Conservation (phyloP, 2,113 vertebrate genomes). For the Megaleporinus macrocephalus region DNA sequence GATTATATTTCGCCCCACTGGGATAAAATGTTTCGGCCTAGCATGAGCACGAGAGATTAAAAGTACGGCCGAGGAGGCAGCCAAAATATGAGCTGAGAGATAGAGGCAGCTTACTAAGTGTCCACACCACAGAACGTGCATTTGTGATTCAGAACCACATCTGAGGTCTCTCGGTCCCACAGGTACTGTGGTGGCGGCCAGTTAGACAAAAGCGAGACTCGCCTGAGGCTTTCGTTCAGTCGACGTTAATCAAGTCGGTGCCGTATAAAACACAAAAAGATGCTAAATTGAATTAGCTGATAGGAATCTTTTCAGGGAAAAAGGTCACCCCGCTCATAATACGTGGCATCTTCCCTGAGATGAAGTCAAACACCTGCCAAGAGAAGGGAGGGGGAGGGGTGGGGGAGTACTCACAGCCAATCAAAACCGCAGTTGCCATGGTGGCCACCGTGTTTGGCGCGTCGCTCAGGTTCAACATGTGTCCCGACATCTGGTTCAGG, state of each 20-base stretch:
- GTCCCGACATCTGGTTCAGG: slow-evolving; percentile 97
- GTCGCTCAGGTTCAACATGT: slow-evolving; percentile 90
- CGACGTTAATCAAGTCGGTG: background rate
- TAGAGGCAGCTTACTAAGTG: background rate
- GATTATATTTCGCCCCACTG: background rate
- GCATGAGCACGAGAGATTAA: background rate
- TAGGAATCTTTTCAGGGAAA: slow-evolving; percentile 66
- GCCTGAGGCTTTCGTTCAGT: background rate
- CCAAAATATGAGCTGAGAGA: slow-evolving; percentile 6
- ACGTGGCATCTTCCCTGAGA: slow-evolving; percentile 67
- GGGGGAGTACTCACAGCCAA: slow-evolving; percentile 92
- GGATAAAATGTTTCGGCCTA: background rate
- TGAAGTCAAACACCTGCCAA: slow-evolving; percentile 69
- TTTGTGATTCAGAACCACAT: background rate
- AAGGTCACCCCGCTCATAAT: slow-evolving; percentile 76
- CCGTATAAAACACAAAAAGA: slow-evolving; percentile 27
- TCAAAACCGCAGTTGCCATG: slow-evolving; percentile 92
- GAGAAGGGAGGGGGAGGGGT: slow-evolving; percentile 60
- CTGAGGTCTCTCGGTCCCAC: background rate
- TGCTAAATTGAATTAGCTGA: slow-evolving; percentile 55
- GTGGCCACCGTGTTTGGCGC: slow-evolving; percentile 92
- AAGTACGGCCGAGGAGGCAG: background rate
- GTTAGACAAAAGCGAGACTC: background rate
- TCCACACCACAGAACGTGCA: background rate
- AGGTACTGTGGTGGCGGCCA: background rate